A percentile compares a stretch with the other conserved stretches of the same genome.
phyloP scores from a whole-genome alignment of 2,888 invertebrate genomes.

The Drosophila borealis region DNA sequence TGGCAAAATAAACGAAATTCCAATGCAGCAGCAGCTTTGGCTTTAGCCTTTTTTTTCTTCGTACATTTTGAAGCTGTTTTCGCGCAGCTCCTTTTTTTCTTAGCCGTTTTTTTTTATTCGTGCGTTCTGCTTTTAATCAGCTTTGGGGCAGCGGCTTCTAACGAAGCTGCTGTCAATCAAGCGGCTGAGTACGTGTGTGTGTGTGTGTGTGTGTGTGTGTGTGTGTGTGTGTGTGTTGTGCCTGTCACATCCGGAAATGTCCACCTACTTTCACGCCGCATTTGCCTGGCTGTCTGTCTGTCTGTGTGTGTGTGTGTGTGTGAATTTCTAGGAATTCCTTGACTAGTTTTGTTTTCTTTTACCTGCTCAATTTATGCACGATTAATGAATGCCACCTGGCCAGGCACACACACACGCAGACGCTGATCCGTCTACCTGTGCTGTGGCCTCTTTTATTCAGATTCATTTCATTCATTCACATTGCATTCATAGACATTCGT shows the following conservation, averaged over 20 bases:
- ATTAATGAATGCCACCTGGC: slow-evolving; percentile 79
- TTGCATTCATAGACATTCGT: slow-evolving; percentile 34
- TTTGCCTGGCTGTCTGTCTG: slow-evolving; percentile 20
- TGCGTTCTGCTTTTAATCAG: slow-evolving; percentile 62
- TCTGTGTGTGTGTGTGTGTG: slow-evolving; percentile 16
- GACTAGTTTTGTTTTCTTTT: slow-evolving; percentile 21
- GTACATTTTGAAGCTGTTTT: not conserved
- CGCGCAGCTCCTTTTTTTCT: slow-evolving; percentile 17
- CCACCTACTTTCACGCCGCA: slow-evolving; percentile 78
- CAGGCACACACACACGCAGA: slow-evolving; percentile 14
- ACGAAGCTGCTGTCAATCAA: slow-evolving; percentile 59
- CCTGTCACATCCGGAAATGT: slow-evolving; percentile 70
- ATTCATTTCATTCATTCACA: slow-evolving; percentile 60
- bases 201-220: slow-evolving; percentile 22
- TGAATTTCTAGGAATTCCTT: slow-evolving; percentile 19
- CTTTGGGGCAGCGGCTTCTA: slow-evolving; percentile 64
- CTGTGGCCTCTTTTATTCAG: slow-evolving; percentile 25
- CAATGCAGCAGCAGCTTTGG: slow-evolving; percentile 55
- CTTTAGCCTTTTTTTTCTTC: slow-evolving; percentile 18
- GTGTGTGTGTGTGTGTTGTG: slow-evolving; percentile 31
- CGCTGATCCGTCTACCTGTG: slow-evolving; percentile 19
- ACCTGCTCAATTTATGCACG: slow-evolving; percentile 76
- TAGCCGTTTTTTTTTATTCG: slow-evolving; percentile 8
- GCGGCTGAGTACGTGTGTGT: slow-evolving; percentile 16
- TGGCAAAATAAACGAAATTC: slow-evolving; percentile 75